Conservation (phyloP, 2,797 vertebrate genomes). For the Sebastes taczanowskii region DNA sequence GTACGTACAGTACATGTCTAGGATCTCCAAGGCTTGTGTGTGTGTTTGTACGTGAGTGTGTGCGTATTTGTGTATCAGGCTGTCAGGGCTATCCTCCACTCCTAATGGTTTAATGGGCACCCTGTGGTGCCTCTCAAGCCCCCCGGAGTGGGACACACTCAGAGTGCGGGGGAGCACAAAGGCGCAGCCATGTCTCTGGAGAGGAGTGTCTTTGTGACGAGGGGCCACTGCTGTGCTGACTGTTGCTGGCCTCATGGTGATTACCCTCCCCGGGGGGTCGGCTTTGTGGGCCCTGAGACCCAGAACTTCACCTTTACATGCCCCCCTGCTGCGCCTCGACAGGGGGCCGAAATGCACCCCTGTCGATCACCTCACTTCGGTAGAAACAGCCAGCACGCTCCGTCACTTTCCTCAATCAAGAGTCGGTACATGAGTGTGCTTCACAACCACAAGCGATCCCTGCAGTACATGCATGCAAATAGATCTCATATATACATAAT, state of each 20-base stretch:
- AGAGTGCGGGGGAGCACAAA: constrained; percentile 71
- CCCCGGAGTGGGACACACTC: constrained; percentile 77
- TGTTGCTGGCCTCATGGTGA: constrained; percentile 83
- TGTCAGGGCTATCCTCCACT: constrained; percentile 71
- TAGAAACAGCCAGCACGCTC: not conserved
- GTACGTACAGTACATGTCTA: constrained; percentile 58
- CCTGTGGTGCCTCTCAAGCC: constrained; percentile 75
- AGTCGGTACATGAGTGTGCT: not conserved
- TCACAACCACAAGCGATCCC: not conserved
- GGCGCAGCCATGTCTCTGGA: constrained; percentile 73
- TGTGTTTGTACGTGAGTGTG: constrained; percentile 43
- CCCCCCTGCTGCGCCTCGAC: constrained; percentile 71
- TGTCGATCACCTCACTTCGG: constrained; percentile 63
- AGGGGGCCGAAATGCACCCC: constrained; percentile 67
- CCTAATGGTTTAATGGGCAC: constrained; percentile 81
- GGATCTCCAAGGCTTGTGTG: constrained; percentile 44
- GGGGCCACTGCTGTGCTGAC: constrained; percentile 76
- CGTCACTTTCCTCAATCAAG: not conserved
- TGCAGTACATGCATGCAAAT: not conserved
- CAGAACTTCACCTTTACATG: constrained; percentile 83
- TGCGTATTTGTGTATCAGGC: constrained; percentile 64
- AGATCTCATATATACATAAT: not conserved
- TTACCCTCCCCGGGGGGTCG: constrained; percentile 81
- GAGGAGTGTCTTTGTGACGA: constrained; percentile 74
- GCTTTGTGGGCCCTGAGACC: constrained; percentile 77